Percentiles rank a stretch among this genome's conserved stretches.
Conservation (phyloP, 2,797 vertebrate genomes). For the Psittacula echo region DNA sequence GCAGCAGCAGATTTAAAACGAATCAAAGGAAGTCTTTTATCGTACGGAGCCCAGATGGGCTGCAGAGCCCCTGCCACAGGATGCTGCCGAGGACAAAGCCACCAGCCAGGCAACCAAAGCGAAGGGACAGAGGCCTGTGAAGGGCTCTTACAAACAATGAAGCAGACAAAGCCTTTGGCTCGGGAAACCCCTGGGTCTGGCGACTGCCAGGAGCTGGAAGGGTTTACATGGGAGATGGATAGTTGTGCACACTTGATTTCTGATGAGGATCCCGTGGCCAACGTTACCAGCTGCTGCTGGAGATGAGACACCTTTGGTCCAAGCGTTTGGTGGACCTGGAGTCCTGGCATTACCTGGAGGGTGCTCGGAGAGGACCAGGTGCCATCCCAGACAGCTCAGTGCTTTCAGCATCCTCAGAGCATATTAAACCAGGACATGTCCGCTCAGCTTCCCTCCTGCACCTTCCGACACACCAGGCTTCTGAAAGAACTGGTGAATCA, state of each 20-base stretch:
- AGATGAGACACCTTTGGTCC: neutral
- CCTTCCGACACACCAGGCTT: neutral
- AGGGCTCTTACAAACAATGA: accelerated
- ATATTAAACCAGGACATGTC: neutral
- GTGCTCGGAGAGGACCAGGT: no score
- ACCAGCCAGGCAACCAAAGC: accelerated
- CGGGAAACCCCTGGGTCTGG: neutral
- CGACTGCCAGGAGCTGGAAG: neutral
- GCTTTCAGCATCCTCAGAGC: neutral
- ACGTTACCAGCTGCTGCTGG: accelerated
- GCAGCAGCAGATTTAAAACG: constrained; percentile 37
- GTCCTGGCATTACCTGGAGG: neutral
- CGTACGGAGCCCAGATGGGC: neutral
- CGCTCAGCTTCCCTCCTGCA: neutral
- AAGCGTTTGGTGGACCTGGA: accelerated
- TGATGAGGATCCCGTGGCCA: neutral
- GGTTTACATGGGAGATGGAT: neutral
- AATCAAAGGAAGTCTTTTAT: constrained; percentile 32
- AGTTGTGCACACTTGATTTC: neutral
- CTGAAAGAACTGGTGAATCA: neutral
- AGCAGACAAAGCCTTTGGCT: neutral
- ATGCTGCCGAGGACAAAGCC: neutral
- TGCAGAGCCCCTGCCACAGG: neutral
- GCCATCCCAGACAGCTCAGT: neutral
- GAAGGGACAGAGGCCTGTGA: neutral